A percentile compares a stretch with the other conserved stretches of the same genome.
Evolutionary conservation across 2,888 invertebrate genomes (phyloP).

Genomic region (Drosophila dives): DNA sequence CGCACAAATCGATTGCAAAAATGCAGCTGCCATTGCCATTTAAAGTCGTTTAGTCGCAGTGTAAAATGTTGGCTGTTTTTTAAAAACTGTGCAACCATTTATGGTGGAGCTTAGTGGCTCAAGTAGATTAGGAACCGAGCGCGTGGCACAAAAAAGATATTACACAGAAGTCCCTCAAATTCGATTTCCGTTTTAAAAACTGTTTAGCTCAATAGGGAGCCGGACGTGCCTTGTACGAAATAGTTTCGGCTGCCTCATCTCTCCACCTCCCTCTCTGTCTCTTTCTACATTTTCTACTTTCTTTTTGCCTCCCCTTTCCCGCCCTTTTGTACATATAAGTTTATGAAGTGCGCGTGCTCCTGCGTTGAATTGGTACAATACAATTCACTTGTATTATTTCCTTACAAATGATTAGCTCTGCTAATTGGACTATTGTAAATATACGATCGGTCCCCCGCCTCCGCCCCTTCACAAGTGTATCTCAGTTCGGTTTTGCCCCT

Average conservation of each 20-base stretch:
- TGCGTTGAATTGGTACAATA: conserved; percentile 29
- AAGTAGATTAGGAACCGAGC: neutral
- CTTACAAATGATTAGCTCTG: neutral
- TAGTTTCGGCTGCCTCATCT: conserved; percentile 24
- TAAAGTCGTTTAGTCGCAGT: conserved; percentile 46
- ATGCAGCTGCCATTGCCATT: conserved; percentile 81
- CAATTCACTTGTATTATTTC: conserved; percentile 6
- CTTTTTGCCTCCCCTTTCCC: neutral
- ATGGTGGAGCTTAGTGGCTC: conserved; percentile 24
- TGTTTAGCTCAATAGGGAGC: conserved; percentile 28
- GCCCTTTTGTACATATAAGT: conserved; percentile 35
- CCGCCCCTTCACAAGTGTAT: conserved; percentile 8
- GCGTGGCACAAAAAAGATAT: conserved; percentile 17
- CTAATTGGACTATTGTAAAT: conserved; percentile 3
- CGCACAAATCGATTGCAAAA: conserved; percentile 95
- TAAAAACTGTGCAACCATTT: conserved; percentile 14
- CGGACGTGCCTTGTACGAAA: conserved; percentile 9
- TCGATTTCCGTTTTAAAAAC: conserved; percentile 29
- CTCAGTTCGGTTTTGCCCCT: conserved; percentile 26
- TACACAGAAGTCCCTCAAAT: conserved; percentile 13
- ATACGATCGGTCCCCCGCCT: conserved; percentile 2
- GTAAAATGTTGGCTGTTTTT: conserved; percentile 13
- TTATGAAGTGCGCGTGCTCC: conserved; percentile 41
- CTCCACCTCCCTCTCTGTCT: neutral
- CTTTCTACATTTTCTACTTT: neutral